phyloP scores from a whole-genome alignment of 2,113 vertebrate genomes.

The Gopherus flavomarginatus region DNA sequence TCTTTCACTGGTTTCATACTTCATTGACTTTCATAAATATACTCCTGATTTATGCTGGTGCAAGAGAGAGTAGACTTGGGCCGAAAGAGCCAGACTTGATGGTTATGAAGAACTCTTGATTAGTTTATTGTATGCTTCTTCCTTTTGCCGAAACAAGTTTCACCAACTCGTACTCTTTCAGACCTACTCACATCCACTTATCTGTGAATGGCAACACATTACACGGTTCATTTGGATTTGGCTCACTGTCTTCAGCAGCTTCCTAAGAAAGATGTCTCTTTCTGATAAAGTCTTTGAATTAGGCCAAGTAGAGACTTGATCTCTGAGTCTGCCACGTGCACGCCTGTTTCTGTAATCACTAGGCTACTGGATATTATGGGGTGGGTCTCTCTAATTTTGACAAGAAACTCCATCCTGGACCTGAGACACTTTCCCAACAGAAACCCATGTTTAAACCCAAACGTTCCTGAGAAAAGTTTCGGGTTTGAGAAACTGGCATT shows the following conservation, averaged over 20 bases:
- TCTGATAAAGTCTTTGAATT: background rate
- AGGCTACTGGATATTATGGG: background rate
- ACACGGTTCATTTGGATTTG: background rate
- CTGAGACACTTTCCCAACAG: background rate
- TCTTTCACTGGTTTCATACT: background rate
- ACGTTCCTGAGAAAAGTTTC: background rate
- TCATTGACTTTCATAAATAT: background rate
- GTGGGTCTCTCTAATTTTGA: background rate
- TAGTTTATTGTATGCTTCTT: background rate
- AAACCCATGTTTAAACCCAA: background rate
- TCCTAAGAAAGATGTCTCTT: background rate
- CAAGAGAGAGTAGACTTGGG: background rate
- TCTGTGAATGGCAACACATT: background rate
- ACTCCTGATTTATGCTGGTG: background rate
- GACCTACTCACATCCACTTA: background rate
- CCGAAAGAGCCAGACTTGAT: background rate
- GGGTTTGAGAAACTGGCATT: background rate
- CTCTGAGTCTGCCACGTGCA: background rate
- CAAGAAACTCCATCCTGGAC: background rate
- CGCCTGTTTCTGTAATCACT: background rate
- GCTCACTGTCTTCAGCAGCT: background rate
- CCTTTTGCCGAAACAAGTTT: background rate
- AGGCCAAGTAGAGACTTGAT: background rate
- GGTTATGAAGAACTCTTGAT: background rate
- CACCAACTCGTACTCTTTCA: background rate